Percentiles rank a stretch among this genome's conserved stretches.
Conservation (phyloP, 2,113 vertebrate species). For the Microcebus tavaratra region DNA sequence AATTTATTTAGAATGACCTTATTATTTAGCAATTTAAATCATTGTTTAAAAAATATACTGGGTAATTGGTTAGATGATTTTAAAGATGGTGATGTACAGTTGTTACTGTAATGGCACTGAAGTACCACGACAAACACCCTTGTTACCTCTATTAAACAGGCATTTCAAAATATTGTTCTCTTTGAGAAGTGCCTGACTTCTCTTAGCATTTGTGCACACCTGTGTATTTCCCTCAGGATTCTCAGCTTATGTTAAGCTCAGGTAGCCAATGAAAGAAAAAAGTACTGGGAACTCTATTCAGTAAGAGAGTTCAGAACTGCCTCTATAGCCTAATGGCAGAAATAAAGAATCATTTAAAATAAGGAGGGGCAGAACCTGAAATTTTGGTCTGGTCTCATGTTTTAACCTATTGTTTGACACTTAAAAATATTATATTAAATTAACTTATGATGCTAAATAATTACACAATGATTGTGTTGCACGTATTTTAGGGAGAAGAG, state of each 20-base stretch:
- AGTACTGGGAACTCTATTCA: slow-evolving; percentile 73
- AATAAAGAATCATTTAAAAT: not conserved
- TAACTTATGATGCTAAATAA: slow-evolving; percentile 52
- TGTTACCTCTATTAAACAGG: slow-evolving; percentile 55
- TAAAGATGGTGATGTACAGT: not conserved
- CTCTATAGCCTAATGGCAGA: slow-evolving; percentile 63
- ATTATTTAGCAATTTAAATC: slow-evolving; percentile 18
- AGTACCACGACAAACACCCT: slow-evolving; percentile 17
- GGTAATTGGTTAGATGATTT: not conserved
- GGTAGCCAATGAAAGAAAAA: slow-evolving; percentile 76
- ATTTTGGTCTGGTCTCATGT: slow-evolving; percentile 5
- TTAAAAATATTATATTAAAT: slow-evolving; percentile 29
- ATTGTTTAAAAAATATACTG: slow-evolving; percentile 51
- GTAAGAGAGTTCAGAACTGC: slow-evolving; percentile 71
- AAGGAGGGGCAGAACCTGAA: not conserved
- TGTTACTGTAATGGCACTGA: not conserved
- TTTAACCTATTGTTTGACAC: not conserved
- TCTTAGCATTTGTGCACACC: slow-evolving; percentile 70
- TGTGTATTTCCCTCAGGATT: slow-evolving; percentile 70
- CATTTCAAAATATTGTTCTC: slow-evolving; percentile 60
- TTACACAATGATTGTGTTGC: not conserved
- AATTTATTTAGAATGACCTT: slow-evolving; percentile 69
- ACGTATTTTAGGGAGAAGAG: slow-evolving; percentile 29
- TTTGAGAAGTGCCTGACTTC: slow-evolving; percentile 64
- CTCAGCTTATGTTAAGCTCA: slow-evolving; percentile 73